These are phyloP conservation scores for Euplexia lucipara DNA, from an alignment of 2,888 invertebrate genomes.

Conservation along the genomic window DNA sequence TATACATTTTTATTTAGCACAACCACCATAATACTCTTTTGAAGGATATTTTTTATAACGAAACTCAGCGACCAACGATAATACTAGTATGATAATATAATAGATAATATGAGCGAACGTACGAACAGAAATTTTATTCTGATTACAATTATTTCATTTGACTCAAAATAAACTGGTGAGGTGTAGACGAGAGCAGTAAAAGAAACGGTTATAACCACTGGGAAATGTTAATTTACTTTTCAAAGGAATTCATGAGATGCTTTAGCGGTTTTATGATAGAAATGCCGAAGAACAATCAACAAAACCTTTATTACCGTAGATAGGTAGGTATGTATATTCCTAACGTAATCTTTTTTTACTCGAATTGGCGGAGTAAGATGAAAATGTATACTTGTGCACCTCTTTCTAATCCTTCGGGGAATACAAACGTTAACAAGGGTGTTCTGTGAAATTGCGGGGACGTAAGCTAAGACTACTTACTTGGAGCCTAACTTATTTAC, in stretches of 20 bases:
- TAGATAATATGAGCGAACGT: neutral
- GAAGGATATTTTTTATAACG: neutral
- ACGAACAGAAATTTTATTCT: conserved; percentile 31
- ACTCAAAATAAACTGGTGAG: conserved; percentile 36
- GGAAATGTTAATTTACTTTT: conserved; percentile 57
- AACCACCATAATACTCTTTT: neutral
- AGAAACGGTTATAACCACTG: conserved; percentile 26
- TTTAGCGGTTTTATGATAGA: conserved; percentile 27
- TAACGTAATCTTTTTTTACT: neutral
- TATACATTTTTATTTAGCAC: neutral
- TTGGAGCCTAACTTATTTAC: too few relatives aligned
- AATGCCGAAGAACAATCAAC: conserved; percentile 33
- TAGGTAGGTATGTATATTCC: too few relatives aligned
- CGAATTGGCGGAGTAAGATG: too few relatives aligned
- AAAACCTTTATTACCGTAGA: neutral
- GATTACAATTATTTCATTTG: conserved; percentile 29
- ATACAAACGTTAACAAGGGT: too few relatives aligned
- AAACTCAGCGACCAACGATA: conserved; percentile 1
- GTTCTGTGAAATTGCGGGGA: too few relatives aligned
- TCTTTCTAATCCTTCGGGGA: too few relatives aligned
- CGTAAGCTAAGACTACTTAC: too few relatives aligned
- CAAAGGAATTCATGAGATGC: conserved; percentile 54
- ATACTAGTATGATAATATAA: conserved; percentile 9
- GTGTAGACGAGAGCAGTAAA: conserved; percentile 13
- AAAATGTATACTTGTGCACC: too few relatives aligned